Conservation (phyloP, 2,797 vertebrate genomes). For the Aplochiton taeniatus region DNA sequence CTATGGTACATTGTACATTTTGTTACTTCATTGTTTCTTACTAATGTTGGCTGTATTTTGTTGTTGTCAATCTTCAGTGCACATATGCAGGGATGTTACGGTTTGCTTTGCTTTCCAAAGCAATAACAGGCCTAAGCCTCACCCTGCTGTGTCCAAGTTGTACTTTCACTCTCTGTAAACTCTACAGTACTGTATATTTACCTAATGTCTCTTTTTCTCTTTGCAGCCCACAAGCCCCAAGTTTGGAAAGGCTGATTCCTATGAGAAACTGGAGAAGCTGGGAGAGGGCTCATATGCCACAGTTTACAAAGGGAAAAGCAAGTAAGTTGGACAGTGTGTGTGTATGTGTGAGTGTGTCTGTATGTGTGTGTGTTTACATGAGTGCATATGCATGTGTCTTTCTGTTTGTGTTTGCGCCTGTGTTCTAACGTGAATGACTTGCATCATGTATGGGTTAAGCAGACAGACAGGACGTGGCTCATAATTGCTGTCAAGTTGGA, state of each 20-base stretch:
- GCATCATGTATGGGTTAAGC: neutral
- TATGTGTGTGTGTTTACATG: neutral
- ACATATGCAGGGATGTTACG: no score
- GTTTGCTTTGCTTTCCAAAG: no score
- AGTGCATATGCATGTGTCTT: neutral
- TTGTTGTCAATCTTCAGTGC: no score
- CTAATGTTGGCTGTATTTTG: no score
- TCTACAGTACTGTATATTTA: neutral
- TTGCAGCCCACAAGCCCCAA: constrained; percentile 94
- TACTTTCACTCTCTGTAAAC: neutral
- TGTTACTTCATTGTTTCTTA: no score
- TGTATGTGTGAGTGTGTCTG: constrained; percentile 8
- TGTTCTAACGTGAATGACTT: neutral
- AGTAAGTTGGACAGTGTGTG: constrained; percentile 77
- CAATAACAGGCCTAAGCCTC: no score
- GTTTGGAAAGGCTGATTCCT: constrained; percentile 97
- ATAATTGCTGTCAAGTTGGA: no score
- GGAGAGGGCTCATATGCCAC: constrained; percentile 98
- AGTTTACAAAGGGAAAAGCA: constrained; percentile 99
- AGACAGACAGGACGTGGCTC: no score
- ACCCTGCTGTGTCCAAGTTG: no score
- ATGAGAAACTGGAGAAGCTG: constrained; percentile 96
- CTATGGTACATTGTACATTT: no score
- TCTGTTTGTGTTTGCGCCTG: neutral
- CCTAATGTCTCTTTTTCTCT: constrained; percentile 22